Conservation (phyloP, 2,888 invertebrate species). For the Eumerus sabulonum region DNA sequence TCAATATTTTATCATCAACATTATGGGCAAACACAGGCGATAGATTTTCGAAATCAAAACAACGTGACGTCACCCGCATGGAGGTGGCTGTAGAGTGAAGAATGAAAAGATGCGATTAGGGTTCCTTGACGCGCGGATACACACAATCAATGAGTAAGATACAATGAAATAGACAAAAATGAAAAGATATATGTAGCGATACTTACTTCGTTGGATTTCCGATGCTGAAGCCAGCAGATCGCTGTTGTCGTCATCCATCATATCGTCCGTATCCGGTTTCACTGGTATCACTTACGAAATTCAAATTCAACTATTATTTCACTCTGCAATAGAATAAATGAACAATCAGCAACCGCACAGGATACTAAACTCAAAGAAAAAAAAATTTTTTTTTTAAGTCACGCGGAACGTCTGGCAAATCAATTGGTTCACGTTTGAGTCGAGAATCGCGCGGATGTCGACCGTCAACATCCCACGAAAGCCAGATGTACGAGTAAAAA, state of each 20-base stretch:
- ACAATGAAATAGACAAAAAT: constrained; percentile 36
- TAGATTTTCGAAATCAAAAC: constrained; percentile 32
- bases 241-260: constrained; percentile 78
- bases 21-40: constrained; percentile 9
- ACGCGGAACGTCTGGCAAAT: constrained; percentile 27
- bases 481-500: constrained; percentile 28
- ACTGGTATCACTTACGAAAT: constrained; percentile 12
- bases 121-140: no score
- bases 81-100: not conserved
- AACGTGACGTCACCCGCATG: constrained; percentile 43
- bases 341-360: constrained; percentile 21
- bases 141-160: not conserved
- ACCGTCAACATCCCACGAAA: constrained; percentile 35
- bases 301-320: constrained; percentile 25
- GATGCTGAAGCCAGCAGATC: constrained; percentile 78
- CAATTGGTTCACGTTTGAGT: constrained; percentile 44
- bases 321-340: constrained; percentile 19
- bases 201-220: constrained; percentile 77
- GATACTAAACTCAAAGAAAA: not conserved
- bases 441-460: constrained; percentile 42
- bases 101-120: not conserved
- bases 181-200: constrained; percentile 15
- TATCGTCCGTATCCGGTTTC: constrained; percentile 53
- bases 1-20: constrained; percentile 4
- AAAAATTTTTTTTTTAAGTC: no score